phyloP scores from a whole-genome alignment of 2,888 invertebrate genomes.

The Ophion costatus region DNA sequence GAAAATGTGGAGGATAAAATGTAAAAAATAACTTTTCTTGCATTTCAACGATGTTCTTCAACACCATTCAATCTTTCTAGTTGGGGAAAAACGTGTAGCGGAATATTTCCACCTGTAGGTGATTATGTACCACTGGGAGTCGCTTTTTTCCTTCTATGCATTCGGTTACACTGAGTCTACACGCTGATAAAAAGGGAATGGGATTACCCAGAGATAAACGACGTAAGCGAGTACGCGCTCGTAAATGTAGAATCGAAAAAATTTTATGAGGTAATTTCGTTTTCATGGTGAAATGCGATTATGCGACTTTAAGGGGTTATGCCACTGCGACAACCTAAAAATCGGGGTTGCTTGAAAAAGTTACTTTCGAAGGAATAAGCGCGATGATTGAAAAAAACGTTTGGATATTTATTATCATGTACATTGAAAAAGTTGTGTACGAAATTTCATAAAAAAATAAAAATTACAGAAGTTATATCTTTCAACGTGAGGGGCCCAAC shows the following conservation, averaged over 20 bases:
- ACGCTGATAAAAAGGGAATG: neutral
- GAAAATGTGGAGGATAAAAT: too few relatives aligned
- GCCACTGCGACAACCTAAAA: too few relatives aligned
- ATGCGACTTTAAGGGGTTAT: too few relatives aligned
- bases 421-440: too few relatives aligned
- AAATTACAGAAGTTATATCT: too few relatives aligned
- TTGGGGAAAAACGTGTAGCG: neutral
- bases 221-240: neutral
- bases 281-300: neutral
- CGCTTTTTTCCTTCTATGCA: neutral
- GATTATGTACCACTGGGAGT: neutral
- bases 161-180: too few relatives aligned
- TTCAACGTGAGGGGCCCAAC: too few relatives aligned
- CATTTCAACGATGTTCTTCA: too few relatives aligned
- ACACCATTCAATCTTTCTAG: neutral
- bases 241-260: neutral
- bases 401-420: too few relatives aligned
- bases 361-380: neutral
- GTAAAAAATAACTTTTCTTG: too few relatives aligned
- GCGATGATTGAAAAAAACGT: neutral
- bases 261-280: neutral
- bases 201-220: neutral
- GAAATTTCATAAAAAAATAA: too few relatives aligned
- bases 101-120: neutral
- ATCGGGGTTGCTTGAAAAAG: too few relatives aligned